Base-by-base conservation (phyloP, 2,113 vertebrate species). In the Recurvirostra avosetta region DNA sequence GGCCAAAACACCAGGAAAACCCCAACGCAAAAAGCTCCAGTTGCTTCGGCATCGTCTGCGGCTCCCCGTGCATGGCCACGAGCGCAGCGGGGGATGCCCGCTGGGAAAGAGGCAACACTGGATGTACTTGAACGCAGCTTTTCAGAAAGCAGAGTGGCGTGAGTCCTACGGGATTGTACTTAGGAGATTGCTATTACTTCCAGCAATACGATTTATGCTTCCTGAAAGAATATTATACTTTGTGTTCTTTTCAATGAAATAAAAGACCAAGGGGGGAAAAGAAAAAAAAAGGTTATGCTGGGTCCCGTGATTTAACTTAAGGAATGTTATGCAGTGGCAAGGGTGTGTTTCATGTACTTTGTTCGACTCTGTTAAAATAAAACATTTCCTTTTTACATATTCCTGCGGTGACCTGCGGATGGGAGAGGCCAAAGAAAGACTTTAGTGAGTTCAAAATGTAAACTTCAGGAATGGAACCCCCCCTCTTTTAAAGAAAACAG, bases 161-260 rank as follows among this genome's bases (percentile, higher is more conserved):
- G 74, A 93, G 80, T 90, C 97, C 94, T 91, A 6, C 3, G 94
- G 94, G 97, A 95, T 87, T 91, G 82, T 85, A 41, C 63, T 91
- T 68, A 95, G 97, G 78, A 96, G 96, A 95, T 85, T 49, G 79
- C 94, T 97, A 95, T 97, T 98, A 96, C 94, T 98, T 98, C 90
- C 91, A 97, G 96, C 86, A 97, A 97, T 97, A 95, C 58, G 95
- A 96, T 96, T 97, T 93, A 96, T 97, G 78, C 63, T 97, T 97
- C 94, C 72, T 97, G 67, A 83, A 98, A 96, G 86, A 97, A 84
- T 97, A 96, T 75, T 97, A 79, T 63, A 92, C 92, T 97, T 96
- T n/a, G 59, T 61, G 43, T 15, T 78, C 82, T 70, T 94, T 96
- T 92, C 75, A 94, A 82, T 86, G 73, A 87, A 96, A 73, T 87